Conservation (phyloP, 2,888 invertebrate species). For the Cheilosia vulpina region DNA sequence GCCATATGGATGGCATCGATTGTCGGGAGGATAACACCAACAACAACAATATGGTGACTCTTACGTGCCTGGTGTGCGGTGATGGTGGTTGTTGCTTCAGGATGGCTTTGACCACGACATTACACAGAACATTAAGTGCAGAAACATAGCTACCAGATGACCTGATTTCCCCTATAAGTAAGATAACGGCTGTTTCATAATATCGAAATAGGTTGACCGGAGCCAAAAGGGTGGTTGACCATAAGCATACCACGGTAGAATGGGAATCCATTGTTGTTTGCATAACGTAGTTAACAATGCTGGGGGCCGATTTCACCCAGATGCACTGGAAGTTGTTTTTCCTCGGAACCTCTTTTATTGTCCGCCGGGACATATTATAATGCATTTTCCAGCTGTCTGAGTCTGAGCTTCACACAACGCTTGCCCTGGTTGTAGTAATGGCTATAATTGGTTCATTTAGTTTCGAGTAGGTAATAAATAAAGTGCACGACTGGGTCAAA, state of each 20-base stretch:
- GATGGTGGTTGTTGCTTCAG: slow-evolving; percentile 18
- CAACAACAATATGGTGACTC: not conserved
- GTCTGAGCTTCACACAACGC: too few relatives aligned
- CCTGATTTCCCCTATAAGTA: slow-evolving; percentile 32
- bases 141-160: slow-evolving; percentile 25
- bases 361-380: too few relatives aligned
- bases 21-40: not conserved
- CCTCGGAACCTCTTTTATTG: too few relatives aligned
- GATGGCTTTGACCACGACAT: slow-evolving; percentile 49
- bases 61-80: not conserved
- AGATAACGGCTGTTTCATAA: slow-evolving; percentile 31
- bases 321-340: too few relatives aligned
- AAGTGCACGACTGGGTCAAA: too few relatives aligned
- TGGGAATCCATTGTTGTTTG: not conserved
- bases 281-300: too few relatives aligned
- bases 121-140: slow-evolving; percentile 58
- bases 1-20: slow-evolving; percentile 18
- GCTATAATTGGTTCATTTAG: too few relatives aligned
- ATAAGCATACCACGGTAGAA: slow-evolving; percentile 7
- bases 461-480: too few relatives aligned
- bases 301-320: too few relatives aligned
- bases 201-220: slow-evolving; percentile 9
- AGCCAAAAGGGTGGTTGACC: slow-evolving; percentile 8
- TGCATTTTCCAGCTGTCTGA: too few relatives aligned
- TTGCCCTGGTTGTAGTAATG: too few relatives aligned